These are phyloP conservation scores for Naso thynnoides DNA, from an alignment of 2,797 vertebrate species.

Conservation along the genomic window DNA sequence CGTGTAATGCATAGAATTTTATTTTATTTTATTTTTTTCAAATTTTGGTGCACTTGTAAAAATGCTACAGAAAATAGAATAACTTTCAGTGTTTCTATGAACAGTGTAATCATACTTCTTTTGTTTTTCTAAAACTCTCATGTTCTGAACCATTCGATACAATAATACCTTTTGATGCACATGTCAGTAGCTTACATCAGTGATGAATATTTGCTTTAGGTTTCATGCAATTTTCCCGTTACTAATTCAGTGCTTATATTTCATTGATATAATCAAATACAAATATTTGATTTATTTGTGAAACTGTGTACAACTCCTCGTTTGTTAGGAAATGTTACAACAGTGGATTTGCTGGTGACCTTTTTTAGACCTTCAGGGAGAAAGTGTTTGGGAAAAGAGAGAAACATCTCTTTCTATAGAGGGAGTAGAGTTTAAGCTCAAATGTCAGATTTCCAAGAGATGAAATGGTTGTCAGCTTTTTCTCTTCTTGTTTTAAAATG, in stretches of 20 bases:
- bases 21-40: too few species aligned
- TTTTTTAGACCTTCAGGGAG: conserved; percentile 63
- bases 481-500: conserved; percentile 55
- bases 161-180: conserved; percentile 40
- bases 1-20: conserved; percentile 66
- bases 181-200: conserved; percentile 46
- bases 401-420: conserved; percentile 77
- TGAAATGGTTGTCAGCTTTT: conserved; percentile 75
- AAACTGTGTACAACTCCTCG: conserved; percentile 43
- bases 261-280: conserved; percentile 28
- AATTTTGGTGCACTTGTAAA: conserved; percentile 75
- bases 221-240: conserved; percentile 32
- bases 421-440: conserved; percentile 48
- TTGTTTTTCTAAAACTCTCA: conserved; percentile 58
- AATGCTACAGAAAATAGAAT: conserved; percentile 59
- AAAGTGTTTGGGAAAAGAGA: conserved; percentile 85
- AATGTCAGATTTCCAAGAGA: conserved; percentile 68
- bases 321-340: conserved; percentile 55
- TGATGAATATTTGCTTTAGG: conserved; percentile 43
- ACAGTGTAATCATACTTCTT: conserved; percentile 62
- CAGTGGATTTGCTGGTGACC: conserved; percentile 37
- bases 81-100: conserved; percentile 60
- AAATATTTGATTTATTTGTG: conserved; percentile 52
- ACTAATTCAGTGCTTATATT: conserved; percentile 41
- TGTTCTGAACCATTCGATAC: conserved; percentile 51